phyloP scores from a whole-genome alignment of 2,888 invertebrate species.

The Terebella lapidaria region DNA sequence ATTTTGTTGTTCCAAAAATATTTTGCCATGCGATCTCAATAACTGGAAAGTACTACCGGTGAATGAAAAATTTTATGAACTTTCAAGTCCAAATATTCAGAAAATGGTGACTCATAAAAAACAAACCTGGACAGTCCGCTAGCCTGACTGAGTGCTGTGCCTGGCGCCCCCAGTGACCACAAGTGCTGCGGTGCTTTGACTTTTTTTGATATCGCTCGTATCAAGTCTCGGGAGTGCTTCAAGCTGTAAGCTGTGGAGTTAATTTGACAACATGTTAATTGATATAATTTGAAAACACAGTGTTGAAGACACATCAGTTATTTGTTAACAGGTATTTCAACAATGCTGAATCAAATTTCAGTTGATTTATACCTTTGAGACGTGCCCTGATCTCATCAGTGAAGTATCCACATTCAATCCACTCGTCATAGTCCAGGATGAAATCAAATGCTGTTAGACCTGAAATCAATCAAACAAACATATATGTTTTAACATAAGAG shows the following conservation, averaged over 20 bases:
- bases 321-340: background rate
- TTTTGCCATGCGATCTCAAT: too few species aligned
- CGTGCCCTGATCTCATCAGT: conserved; percentile 44
- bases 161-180: background rate
- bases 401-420: conserved; percentile 51
- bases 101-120: too few species aligned
- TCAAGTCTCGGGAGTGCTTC: conserved; percentile 48
- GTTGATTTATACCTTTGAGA: conserved; percentile 51
- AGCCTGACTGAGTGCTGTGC: background rate
- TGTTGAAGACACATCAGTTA: background rate
- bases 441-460: conserved; percentile 36
- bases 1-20: too few species aligned
- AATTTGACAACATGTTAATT: too few species aligned
- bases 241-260: conserved; percentile 50
- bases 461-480: too few species aligned
- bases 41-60: too few species aligned
- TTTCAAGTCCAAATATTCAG: too few species aligned
- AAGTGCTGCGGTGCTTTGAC: conserved; percentile 28
- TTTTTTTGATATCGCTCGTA: conserved; percentile 46
- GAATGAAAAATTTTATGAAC: too few species aligned
- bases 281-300: background rate
- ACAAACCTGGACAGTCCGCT: too few species aligned
- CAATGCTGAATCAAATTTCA: background rate
- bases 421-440: conserved; percentile 50
- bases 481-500: too few species aligned